phyloP scores from a whole-genome alignment of 2,797 vertebrate genomes.

The Perodicticus potto region DNA sequence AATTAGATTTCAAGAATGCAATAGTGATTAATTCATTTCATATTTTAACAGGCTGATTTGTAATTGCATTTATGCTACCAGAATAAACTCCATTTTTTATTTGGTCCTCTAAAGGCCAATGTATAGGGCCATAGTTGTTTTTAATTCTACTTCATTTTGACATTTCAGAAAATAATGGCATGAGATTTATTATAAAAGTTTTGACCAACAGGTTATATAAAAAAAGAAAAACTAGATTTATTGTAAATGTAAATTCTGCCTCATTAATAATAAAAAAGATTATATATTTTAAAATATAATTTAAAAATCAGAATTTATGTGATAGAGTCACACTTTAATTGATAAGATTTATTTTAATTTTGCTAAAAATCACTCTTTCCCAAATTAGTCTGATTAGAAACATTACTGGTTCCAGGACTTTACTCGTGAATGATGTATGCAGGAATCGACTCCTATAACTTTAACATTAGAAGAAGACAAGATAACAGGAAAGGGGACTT shows the following conservation, averaged over 20 bases:
- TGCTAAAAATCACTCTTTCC: constrained; percentile 15
- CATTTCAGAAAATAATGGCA: constrained; percentile 24
- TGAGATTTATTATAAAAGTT: background rate
- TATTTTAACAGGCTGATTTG: constrained; percentile 80
- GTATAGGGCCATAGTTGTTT: constrained; percentile 41
- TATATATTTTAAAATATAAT: background rate
- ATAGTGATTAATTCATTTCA: constrained; percentile 79
- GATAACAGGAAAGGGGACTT: no score
- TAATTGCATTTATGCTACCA: constrained; percentile 71
- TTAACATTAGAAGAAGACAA: no score
- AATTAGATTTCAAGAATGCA: constrained; percentile 81
- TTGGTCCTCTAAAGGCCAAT: background rate
- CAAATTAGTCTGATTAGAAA: background rate
- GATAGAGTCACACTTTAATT: background rate
- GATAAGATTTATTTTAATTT: constrained; percentile 33
- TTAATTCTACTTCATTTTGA: constrained; percentile 52
- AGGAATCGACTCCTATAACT: no score
- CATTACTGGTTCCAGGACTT: no score
- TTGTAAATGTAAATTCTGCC: background rate
- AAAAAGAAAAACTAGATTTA: background rate
- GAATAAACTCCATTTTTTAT: background rate
- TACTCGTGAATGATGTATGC: no score
- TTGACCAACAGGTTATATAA: background rate
- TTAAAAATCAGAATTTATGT: constrained; percentile 39
- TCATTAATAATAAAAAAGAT: constrained; percentile 50